phyloP scores from a whole-genome alignment of 2,888 invertebrate genomes.

The Cancer borealis region DNA sequence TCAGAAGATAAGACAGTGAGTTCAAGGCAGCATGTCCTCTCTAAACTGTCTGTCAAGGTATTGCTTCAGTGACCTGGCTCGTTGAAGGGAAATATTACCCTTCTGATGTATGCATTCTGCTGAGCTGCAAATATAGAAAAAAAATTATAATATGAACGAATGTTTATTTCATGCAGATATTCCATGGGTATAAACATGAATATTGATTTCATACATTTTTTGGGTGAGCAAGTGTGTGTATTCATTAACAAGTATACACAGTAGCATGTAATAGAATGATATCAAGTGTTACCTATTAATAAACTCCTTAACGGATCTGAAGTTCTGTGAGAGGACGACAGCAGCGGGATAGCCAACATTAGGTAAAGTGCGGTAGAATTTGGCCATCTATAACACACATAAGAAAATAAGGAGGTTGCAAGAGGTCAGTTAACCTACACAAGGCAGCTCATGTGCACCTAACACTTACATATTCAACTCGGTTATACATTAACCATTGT shows the following conservation, averaged over 20 bases:
- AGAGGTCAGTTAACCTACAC: too few relatives aligned
- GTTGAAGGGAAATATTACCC: slow-evolving; percentile 53
- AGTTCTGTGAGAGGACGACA: slow-evolving; percentile 44
- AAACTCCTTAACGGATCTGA: slow-evolving; percentile 52
- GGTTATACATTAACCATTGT: too few relatives aligned
- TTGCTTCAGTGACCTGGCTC: slow-evolving; percentile 53
- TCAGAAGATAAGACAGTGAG: background rate
- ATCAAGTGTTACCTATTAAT: slow-evolving; percentile 48
- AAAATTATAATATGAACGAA: background rate
- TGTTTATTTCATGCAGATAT: background rate
- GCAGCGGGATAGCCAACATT: slow-evolving; percentile 54
- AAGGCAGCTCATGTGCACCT: too few relatives aligned
- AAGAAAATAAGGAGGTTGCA: too few relatives aligned
- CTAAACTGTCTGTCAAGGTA: slow-evolving; percentile 48
- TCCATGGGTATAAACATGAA: background rate
- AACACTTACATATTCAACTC: too few relatives aligned
- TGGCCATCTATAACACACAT: slow-evolving; percentile 50
- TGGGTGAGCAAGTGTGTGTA: background rate
- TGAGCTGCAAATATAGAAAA: slow-evolving; percentile 36
- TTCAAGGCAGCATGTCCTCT: slow-evolving; percentile 59
- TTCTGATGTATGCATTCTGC: slow-evolving; percentile 49
- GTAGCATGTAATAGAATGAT: background rate
- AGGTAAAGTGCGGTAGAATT: slow-evolving; percentile 64
- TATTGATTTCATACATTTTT: background rate
- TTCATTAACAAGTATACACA: background rate